Evolutionary conservation across 2,888 invertebrate species (phyloP).

Genomic region (Leucoptera coffeella): DNA sequence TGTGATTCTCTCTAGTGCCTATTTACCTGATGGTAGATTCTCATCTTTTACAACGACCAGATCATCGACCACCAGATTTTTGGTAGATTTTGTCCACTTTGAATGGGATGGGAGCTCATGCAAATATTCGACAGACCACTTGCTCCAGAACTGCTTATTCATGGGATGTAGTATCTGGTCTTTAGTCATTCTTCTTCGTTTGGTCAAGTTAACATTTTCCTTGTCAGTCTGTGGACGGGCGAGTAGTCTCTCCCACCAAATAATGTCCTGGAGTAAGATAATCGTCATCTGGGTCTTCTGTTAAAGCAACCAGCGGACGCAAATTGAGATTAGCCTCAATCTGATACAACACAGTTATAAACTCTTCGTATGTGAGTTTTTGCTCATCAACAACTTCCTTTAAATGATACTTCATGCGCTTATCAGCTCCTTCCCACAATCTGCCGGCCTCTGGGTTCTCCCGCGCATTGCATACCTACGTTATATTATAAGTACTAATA

Average conservation of each 20-base stretch:
- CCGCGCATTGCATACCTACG: neutral
- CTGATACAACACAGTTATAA: conserved; percentile 1
- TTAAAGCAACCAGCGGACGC: neutral
- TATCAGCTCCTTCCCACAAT: conserved; percentile 1
- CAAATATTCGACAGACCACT: conserved; percentile 2
- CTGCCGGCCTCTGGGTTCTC: neutral
- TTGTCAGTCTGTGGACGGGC: neutral
- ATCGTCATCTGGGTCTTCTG: neutral
- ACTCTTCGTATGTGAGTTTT: conserved; percentile 1
- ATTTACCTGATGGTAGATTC: conserved; percentile 6
- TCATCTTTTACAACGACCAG: conserved; percentile 6
- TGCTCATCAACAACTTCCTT: conserved; percentile 1
- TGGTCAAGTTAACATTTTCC: conserved; percentile 1
- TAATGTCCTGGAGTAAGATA: conserved; percentile 2
- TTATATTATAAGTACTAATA: neutral
- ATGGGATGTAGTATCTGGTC: conserved; percentile 1
- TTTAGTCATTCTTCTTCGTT: conserved; percentile 1
- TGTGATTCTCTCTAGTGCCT: too few relatives aligned
- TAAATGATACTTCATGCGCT: conserved; percentile 2
- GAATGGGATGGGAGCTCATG: conserved; percentile 2
- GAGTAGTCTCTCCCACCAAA: conserved; percentile 1
- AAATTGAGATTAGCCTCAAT: conserved; percentile 2
- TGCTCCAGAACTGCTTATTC: conserved; percentile 3
- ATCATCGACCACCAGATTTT: neutral
- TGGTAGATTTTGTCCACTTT: neutral